phyloP scores from a whole-genome alignment of 2,797 vertebrate species.

The Muscicapa striata region DNA sequence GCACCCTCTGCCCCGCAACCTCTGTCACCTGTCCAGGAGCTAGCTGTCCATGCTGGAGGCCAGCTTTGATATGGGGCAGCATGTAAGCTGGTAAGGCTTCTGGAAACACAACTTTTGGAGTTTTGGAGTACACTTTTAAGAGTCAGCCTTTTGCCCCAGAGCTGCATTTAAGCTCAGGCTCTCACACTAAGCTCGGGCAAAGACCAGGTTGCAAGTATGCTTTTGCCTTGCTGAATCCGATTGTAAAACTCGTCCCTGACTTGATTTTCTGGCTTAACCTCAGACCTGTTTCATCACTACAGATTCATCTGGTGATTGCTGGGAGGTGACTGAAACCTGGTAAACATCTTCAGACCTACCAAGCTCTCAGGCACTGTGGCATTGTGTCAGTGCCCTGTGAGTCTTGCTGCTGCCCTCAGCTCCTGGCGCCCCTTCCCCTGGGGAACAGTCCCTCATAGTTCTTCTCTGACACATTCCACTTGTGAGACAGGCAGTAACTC shows the following conservation, averaged over 20 bases:
- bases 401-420: background rate
- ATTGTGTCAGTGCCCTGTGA: background rate
- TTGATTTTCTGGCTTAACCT: background rate
- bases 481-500: background rate
- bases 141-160: background rate
- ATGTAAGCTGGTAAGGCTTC: background rate
- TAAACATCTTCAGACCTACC: background rate
- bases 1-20: background rate
- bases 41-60: background rate
- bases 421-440: background rate
- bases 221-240: background rate
- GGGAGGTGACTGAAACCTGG: background rate
- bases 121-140: background rate
- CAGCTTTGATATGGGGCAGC: background rate
- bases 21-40: background rate
- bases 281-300: background rate
- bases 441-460: background rate
- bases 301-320: background rate
- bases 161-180: background rate
- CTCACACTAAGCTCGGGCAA: background rate
- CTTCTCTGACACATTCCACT: background rate
- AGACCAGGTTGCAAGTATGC: background rate
- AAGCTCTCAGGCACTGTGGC: background rate
- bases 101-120: background rate
- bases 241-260: background rate